Conservation (phyloP, 2,888 invertebrate species). For the Bedellia somnulentella region DNA sequence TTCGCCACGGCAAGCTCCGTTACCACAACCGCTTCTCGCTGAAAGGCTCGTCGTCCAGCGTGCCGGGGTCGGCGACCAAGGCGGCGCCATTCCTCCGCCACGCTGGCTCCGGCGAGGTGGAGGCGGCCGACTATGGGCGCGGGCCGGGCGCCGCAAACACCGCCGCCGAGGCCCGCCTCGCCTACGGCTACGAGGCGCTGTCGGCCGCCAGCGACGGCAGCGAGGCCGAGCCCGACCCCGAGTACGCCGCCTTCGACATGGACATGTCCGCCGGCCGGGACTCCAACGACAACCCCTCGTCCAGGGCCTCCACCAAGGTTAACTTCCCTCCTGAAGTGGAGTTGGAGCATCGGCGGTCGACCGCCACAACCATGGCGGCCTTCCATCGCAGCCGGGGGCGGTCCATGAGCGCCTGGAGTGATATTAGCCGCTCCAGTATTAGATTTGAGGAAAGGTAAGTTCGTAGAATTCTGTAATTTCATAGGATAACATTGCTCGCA, state of each 20-base stretch:
- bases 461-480: too few species aligned
- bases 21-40: conserved; percentile 43
- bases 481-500: not conserved
- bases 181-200: conserved; percentile 53
- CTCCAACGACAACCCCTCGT: conserved; percentile 41
- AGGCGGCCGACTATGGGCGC: conserved; percentile 31
- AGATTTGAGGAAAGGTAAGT: conserved; percentile 75
- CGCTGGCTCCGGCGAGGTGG: conserved; percentile 37
- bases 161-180: conserved; percentile 45
- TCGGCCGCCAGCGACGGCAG: conserved; percentile 53
- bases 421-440: conserved; percentile 82
- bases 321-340: conserved; percentile 66
- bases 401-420: conserved; percentile 88
- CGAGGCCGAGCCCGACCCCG: conserved; percentile 40
- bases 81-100: conserved; percentile 50
- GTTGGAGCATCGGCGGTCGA: conserved; percentile 46
- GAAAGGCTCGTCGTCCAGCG: conserved; percentile 34
- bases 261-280: conserved; percentile 44
- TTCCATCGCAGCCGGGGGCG: conserved; percentile 63
- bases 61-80: conserved; percentile 35
- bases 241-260: conserved; percentile 48
- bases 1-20: conserved; percentile 52
- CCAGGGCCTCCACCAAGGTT: conserved; percentile 62
- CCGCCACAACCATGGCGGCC: conserved; percentile 37
- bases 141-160: conserved; percentile 24